These are phyloP conservation scores for Cephus sareptanus DNA, from an alignment of 2,888 invertebrate genomes.

Conservation along the genomic window DNA sequence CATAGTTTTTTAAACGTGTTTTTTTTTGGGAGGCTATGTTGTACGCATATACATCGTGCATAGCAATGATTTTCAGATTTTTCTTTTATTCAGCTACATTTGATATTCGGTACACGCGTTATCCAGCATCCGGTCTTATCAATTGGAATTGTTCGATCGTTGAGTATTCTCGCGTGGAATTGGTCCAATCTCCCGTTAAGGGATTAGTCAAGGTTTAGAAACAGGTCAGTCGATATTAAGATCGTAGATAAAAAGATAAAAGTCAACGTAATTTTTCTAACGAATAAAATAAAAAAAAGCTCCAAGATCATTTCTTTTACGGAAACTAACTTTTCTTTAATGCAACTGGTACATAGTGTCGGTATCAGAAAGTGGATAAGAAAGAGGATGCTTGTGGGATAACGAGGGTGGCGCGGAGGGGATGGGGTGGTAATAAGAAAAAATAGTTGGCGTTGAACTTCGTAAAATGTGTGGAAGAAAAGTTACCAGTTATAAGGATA, in stretches of 20 bases:
- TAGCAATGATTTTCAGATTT: not conserved
- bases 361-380: not conserved
- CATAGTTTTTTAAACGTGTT: too few species aligned
- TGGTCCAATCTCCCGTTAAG: not conserved
- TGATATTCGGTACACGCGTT: too few species aligned
- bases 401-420: not conserved
- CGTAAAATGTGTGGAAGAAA: not conserved
- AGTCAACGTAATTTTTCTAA: too few species aligned
- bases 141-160: not conserved
- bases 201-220: not conserved
- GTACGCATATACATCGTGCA: not conserved
- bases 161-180: not conserved
- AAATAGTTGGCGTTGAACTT: not conserved
- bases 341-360: not conserved
- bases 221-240: too few species aligned
- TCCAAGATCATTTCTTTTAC: too few species aligned
- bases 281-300: too few species aligned
- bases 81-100: too few species aligned
- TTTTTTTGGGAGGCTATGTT: not conserved
- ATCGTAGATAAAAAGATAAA: too few species aligned
- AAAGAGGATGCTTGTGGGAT: not conserved
- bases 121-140: too few species aligned
- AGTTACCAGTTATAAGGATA: not conserved
- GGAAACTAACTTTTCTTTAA: not conserved
- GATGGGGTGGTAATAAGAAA: not conserved